Base-by-base conservation (phyloP, 2,888 invertebrate species). In the Hydrotaea diabolus region DNA sequence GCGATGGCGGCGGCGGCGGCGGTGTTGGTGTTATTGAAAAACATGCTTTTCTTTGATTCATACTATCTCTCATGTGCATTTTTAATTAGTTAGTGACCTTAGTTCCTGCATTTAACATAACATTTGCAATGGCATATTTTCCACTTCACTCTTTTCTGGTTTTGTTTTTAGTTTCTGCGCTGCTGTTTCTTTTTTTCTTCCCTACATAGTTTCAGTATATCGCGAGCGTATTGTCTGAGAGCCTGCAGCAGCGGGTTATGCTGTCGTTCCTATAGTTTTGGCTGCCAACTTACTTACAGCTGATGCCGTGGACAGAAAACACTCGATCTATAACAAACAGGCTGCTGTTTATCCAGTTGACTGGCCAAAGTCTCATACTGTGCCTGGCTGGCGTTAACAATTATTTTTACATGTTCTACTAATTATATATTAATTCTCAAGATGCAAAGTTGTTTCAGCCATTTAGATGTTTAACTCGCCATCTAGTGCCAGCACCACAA, bases 21-120 rank as follows among this genome's bases (percentile, higher is more conserved):
- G 23, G 55, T 55, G 55, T 5, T 21, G 53, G 26, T 72, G 55
- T 72, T 72, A 31, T 72, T 17, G 17, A 73, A 74, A 57, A 73
- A 80, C 78, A 78, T 80, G 77, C 19, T 62, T 80, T 80, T 69
- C 77, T 43, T 71, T 64, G 53, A 74, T 77, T 66, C 46, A 53
- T 69, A 62, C 62, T 71, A 64, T 76, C 75, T 82, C 80, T 80
- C 82, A 85, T 87, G 82, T 83, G 84, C 80, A 86, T 86, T 85
- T 87, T 86, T 87, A 86, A 85, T 87, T 87, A 87, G 86, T 82
- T 86, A 82, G 85, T 86, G 86, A 87, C 86, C 86, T 83, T 79
- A 80, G 86, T 85, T 83, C 83, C 85, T 85, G 85, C 77, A 85
- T 85, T 82, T 77, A 85, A 82, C 82, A 85, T 75, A 82, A 79